Conservation (phyloP, 2,797 vertebrate genomes). For the Apogon hyalosoma region DNA sequence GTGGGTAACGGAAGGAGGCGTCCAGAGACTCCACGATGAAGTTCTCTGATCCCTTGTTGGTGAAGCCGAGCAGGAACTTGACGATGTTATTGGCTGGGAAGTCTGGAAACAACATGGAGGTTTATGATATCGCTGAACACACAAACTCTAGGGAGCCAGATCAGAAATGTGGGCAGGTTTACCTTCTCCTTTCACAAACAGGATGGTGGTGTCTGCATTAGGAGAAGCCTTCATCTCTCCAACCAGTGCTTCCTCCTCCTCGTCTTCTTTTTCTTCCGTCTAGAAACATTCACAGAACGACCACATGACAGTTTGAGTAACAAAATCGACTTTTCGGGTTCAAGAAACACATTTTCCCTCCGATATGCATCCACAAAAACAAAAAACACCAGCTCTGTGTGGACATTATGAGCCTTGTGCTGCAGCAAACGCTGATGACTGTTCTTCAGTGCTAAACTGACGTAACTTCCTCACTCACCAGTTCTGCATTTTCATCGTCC, state of each 20-base stretch:
- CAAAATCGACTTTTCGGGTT: no score
- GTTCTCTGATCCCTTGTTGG: conserved; percentile 94
- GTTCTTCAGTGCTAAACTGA: no score
- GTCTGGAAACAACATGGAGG: conserved; percentile 78
- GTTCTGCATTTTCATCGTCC: conserved; percentile 95
- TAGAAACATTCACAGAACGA: conserved; percentile 55
- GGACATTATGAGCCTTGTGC: no score
- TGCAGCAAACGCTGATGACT: no score
- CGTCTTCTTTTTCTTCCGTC: conserved; percentile 95
- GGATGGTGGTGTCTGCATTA: conserved; percentile 95
- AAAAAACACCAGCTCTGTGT: no score
- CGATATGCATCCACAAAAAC: no score
- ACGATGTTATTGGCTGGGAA: conserved; percentile 98
- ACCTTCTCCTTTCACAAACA: conserved; percentile 99
- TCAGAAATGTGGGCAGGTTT: conserved; percentile 17
- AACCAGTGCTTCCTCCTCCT: conserved; percentile 87
- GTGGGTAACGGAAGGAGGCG: conserved; percentile 96
- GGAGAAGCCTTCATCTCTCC: conserved; percentile 97
- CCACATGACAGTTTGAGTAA: no score
- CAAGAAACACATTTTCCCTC: no score
- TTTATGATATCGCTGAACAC: not conserved
- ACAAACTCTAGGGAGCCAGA: not conserved
- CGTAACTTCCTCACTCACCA: conserved; percentile 79
- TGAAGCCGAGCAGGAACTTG: conserved; percentile 97
- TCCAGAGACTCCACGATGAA: conserved; percentile 95